Evolutionary conservation across 1,140 invertebrate species (phyloP).

Genomic region (Littorina saxatilis): DNA sequence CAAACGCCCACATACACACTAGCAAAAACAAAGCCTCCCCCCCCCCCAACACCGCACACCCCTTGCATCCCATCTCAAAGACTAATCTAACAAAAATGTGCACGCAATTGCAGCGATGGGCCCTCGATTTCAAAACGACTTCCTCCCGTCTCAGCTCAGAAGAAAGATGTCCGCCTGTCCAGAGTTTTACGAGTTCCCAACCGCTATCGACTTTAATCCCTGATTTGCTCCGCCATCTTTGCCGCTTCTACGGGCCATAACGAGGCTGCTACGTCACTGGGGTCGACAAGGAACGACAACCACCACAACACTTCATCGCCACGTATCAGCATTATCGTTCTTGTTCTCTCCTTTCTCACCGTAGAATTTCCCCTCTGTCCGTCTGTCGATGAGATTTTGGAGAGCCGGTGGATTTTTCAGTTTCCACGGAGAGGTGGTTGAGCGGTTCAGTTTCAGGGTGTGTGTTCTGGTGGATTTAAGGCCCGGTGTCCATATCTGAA

Average conservation of each 20-base stretch:
- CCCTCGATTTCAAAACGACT: background rate
- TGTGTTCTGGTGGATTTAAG: too few relatives aligned
- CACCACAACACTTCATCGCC: conserved; percentile 20
- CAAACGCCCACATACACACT: too few relatives aligned
- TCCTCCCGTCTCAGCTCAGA: background rate
- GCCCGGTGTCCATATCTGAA: too few relatives aligned
- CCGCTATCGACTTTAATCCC: conserved; percentile 19
- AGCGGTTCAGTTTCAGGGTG: too few relatives aligned
- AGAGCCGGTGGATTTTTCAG: background rate
- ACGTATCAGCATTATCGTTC: conserved; percentile 28
- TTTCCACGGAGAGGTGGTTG: too few relatives aligned
- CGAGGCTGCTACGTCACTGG: conserved; percentile 10
- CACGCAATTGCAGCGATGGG: background rate
- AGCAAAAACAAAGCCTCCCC: background rate
- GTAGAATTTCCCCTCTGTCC: background rate
- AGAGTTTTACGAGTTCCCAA: conserved; percentile 5
- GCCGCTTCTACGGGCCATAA: background rate
- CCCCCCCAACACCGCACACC: background rate
- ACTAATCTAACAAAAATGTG: background rate
- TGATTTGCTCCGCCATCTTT: background rate
- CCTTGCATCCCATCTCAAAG: background rate
- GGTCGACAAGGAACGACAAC: conserved; percentile 25
- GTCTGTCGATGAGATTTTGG: background rate
- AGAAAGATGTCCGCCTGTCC: conserved; percentile 6
- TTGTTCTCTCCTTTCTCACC: background rate